phyloP scores from a whole-genome alignment of 2,797 vertebrate species.

The Ataeniobius toweri region DNA sequence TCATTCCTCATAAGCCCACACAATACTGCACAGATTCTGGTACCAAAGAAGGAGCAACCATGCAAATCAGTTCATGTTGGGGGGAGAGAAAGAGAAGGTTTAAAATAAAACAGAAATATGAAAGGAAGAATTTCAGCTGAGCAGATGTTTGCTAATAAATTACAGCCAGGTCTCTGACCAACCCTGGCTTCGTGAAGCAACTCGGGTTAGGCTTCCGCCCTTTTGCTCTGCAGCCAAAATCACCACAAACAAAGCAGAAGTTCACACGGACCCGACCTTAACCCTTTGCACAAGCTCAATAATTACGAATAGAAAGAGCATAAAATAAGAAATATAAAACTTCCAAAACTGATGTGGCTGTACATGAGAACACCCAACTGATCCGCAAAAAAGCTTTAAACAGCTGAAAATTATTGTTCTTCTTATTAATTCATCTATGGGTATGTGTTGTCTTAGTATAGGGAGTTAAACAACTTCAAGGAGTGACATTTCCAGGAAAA shows the following conservation, averaged over 20 bases:
- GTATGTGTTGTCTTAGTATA: background rate
- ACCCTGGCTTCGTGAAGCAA: constrained; percentile 42
- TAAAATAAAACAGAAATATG: constrained; percentile 46
- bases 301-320: background rate
- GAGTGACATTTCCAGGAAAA: background rate
- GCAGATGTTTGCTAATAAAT: constrained; percentile 76
- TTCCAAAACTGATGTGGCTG: background rate
- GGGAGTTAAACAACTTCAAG: background rate
- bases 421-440: background rate
- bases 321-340: background rate
- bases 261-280: constrained; percentile 59
- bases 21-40: constrained; percentile 66
- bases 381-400: background rate
- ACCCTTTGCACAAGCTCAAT: constrained; percentile 19
- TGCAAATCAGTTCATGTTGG: constrained; percentile 62
- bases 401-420: background rate
- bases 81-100: constrained; percentile 48
- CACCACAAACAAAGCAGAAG: constrained; percentile 60
- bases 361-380: background rate
- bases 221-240: constrained; percentile 61
- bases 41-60: constrained; percentile 66
- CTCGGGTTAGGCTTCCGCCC: constrained; percentile 47
- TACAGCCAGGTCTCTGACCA: constrained; percentile 66
- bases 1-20: constrained; percentile 73
- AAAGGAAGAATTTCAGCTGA: constrained; percentile 70